Evolutionary conservation across 2,888 invertebrate genomes (phyloP).

Genomic region (Ormyrus pomaceus): DNA sequence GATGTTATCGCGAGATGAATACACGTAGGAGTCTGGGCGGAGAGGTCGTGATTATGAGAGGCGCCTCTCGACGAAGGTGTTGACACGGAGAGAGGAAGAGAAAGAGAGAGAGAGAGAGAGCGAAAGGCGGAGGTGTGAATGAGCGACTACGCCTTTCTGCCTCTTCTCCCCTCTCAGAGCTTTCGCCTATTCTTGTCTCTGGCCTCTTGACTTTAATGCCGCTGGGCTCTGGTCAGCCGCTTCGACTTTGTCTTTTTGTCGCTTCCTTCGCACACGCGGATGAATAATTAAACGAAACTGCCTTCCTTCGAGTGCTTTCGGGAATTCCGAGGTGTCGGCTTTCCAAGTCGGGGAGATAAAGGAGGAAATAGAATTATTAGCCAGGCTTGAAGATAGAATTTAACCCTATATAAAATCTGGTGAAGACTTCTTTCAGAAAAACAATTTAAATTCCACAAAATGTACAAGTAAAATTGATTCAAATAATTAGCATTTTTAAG

Average conservation of each 20-base stretch:
- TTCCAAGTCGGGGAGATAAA: not conserved
- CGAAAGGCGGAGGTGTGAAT: slow-evolving; percentile 65
- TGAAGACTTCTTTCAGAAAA: too few relatives aligned
- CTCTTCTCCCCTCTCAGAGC: slow-evolving; percentile 59
- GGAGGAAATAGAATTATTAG: not conserved
- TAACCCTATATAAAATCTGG: too few relatives aligned
- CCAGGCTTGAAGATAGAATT: too few relatives aligned
- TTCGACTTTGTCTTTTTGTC: not conserved
- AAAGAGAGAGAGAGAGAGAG: slow-evolving; percentile 60
- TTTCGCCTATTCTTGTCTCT: slow-evolving; percentile 19
- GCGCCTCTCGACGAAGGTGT: slow-evolving; percentile 66
- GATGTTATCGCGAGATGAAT: slow-evolving; percentile 71
- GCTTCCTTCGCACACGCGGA: not conserved
- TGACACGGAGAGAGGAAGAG: slow-evolving; percentile 62
- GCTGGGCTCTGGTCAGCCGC: too few relatives aligned
- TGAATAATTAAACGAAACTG: slow-evolving; percentile 15
- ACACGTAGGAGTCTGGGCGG: slow-evolving; percentile 60
- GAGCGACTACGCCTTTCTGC: slow-evolving; percentile 64
- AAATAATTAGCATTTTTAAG: too few relatives aligned
- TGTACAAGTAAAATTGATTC: too few relatives aligned
- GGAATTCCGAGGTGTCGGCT: slow-evolving; percentile 20
- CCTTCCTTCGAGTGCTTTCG: not conserved
- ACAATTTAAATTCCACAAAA: too few relatives aligned
- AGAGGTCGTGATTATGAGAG: slow-evolving; percentile 58
- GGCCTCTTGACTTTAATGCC: too few relatives aligned